A percentile compares a stretch with the other conserved stretches of the same genome.
phyloP scores from a whole-genome alignment of 2,888 invertebrate genomes.

The Drosophila eohydei region DNA sequence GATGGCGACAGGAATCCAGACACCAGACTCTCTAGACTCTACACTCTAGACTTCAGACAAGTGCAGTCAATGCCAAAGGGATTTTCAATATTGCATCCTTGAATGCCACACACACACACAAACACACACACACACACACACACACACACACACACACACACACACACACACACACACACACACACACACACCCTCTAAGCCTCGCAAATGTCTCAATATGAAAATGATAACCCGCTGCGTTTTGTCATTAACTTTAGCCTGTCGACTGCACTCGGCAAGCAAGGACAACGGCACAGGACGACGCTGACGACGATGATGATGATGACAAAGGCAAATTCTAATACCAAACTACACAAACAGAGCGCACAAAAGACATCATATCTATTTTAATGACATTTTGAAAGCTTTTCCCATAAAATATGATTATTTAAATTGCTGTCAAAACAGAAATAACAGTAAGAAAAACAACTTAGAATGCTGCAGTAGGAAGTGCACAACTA shows the following conservation, averaged over 20 bases:
- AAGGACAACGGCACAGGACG: constrained; percentile 23
- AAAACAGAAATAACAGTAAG: constrained; percentile 18
- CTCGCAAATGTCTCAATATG: constrained; percentile 75
- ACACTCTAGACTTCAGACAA: constrained; percentile 35
- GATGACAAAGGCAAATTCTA: constrained; percentile 45
- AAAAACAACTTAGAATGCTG: neutral
- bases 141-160: neutral
- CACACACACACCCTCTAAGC: constrained; percentile 11
- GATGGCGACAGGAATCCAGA: constrained; percentile 17
- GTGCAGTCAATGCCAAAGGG: constrained; percentile 57
- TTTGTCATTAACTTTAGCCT: constrained; percentile 76
- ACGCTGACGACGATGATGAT: neutral
- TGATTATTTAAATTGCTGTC: constrained; percentile 68
- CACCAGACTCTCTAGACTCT: constrained; percentile 11
- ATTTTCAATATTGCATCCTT: constrained; percentile 70
- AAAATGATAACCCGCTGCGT: constrained; percentile 77
- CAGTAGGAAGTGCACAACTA: neutral
- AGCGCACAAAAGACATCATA: constrained; percentile 27
- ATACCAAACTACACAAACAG: constrained; percentile 36
- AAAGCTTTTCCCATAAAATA: constrained; percentile 69
- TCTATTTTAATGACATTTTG: constrained; percentile 74
- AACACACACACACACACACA: neutral
- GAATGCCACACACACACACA: constrained; percentile 27
- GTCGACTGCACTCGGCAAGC: constrained; percentile 63
- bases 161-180: neutral